Percentiles rank a stretch among this genome's conserved stretches.
Conservation (phyloP, 1,140 invertebrate species). For the Pogonomyrmex californicus region DNA sequence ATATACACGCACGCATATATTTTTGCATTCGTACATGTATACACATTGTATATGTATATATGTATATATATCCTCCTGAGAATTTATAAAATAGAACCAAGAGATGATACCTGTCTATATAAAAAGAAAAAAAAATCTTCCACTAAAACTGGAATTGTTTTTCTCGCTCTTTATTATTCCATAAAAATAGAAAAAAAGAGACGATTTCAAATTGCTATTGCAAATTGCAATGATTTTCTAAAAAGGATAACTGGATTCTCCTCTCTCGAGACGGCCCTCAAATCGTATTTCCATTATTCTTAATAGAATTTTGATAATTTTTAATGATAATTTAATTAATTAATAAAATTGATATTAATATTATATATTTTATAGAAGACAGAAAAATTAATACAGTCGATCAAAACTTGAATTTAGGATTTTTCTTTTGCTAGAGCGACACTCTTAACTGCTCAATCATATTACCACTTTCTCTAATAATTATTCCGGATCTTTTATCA, state of each 20-base stretch:
- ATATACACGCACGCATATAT: not conserved
- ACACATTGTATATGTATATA: slow-evolving; percentile 63
- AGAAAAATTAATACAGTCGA: too few relatives aligned
- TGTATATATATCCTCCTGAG: not conserved
- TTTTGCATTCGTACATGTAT: not conserved
- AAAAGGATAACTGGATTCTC: slow-evolving; percentile 67
- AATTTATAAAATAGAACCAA: slow-evolving; percentile 24
- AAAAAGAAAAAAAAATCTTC: slow-evolving; percentile 83
- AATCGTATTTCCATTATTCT: slow-evolving; percentile 8
- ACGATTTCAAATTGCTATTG: slow-evolving; percentile 72
- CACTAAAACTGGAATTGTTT: slow-evolving; percentile 86
- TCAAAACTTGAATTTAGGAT: too few relatives aligned
- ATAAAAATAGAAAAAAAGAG: slow-evolving; percentile 81
- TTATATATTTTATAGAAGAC: too few relatives aligned
- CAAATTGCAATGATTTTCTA: slow-evolving; percentile 72
- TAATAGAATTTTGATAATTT: slow-evolving; percentile 1
- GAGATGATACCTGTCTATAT: slow-evolving; percentile 27
- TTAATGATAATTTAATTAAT: not conserved
- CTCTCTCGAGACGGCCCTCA: slow-evolving; percentile 42
- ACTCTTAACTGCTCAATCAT: too few relatives aligned
- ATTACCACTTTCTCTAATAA: too few relatives aligned
- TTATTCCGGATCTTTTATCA: too few relatives aligned
- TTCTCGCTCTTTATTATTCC: slow-evolving; percentile 82
- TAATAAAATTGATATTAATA: slow-evolving; percentile 17
- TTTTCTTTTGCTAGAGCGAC: too few relatives aligned